Conservation (phyloP, 1,140 invertebrate species). For the Nomia melanderi region DNA sequence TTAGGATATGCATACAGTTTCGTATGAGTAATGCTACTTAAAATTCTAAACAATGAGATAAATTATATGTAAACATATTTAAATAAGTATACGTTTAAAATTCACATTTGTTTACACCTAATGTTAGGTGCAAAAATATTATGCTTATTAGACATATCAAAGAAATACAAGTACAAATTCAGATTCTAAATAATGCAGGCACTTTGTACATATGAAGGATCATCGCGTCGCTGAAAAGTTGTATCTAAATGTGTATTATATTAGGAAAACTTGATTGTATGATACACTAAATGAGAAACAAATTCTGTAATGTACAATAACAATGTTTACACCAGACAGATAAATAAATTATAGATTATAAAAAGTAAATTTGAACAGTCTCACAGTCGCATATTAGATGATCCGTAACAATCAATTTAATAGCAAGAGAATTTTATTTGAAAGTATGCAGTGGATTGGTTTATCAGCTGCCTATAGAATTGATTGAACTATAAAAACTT, state of each 20-base stretch:
- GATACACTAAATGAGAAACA: neutral
- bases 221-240: conserved; percentile 12
- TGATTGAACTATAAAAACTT: neutral
- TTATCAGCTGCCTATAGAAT: conserved; percentile 27
- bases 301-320: conserved; percentile 14
- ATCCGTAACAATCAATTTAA: conserved; percentile 7
- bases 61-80: conserved; percentile 23
- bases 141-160: conserved; percentile 10
- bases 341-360: neutral
- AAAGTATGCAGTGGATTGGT: conserved; percentile 8
- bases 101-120: conserved; percentile 2
- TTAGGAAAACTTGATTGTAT: conserved; percentile 16
- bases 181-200: conserved; percentile 15
- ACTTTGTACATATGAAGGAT: conserved; percentile 29
- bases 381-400: neutral
- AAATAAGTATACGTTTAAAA: conserved; percentile 24
- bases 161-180: conserved; percentile 30
- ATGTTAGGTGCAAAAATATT: conserved; percentile 18
- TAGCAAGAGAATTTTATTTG: conserved; percentile 1
- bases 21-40: conserved; percentile 21
- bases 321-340: neutral
- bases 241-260: conserved; percentile 26
- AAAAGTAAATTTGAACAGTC: neutral
- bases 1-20: conserved; percentile 13
- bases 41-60: conserved; percentile 18